Conservation (phyloP, 35 echinoderm and acorn worm species). For the Anneissia japonica region DNA sequence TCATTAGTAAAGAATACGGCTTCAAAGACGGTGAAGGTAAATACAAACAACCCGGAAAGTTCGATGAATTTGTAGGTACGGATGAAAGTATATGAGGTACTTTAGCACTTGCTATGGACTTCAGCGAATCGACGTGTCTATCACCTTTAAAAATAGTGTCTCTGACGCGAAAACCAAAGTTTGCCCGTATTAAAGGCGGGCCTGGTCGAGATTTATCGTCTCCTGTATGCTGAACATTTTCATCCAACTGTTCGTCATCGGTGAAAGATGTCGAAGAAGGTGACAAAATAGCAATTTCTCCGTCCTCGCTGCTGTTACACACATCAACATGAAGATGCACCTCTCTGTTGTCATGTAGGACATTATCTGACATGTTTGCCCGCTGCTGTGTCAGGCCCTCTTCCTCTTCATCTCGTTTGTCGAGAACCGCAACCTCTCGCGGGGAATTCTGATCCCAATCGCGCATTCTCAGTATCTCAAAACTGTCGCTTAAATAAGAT, state of each 20-base stretch:
- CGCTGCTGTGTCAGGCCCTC: not conserved
- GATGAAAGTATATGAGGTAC: not conserved
- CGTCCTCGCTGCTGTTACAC: not conserved
- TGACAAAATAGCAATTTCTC: not conserved
- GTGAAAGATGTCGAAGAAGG: not conserved
- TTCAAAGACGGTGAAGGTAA: not conserved
- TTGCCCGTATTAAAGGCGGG: not conserved
- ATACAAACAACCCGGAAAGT: not conserved
- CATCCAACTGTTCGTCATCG: not conserved
- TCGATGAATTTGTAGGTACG: not conserved
- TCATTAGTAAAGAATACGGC: not conserved
- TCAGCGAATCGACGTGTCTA: not conserved
- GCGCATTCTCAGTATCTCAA: not conserved
- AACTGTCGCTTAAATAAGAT: not conserved
- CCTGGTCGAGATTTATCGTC: not conserved
- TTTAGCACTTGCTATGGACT: not conserved
- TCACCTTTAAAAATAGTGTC: not conserved
- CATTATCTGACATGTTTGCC: not conserved
- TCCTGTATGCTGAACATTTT: not conserved
- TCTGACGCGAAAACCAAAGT: not conserved
- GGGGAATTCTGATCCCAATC: constrained; percentile 12
- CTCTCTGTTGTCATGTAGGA: not conserved
- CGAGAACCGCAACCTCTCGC: not conserved
- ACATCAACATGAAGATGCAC: not conserved
- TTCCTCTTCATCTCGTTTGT: not conserved